Percentiles rank a stretch among this genome's conserved stretches.
These are phyloP conservation scores for Tapirus indicus DNA, from an alignment of 2,797 vertebrate species.

Conservation along the genomic window DNA sequence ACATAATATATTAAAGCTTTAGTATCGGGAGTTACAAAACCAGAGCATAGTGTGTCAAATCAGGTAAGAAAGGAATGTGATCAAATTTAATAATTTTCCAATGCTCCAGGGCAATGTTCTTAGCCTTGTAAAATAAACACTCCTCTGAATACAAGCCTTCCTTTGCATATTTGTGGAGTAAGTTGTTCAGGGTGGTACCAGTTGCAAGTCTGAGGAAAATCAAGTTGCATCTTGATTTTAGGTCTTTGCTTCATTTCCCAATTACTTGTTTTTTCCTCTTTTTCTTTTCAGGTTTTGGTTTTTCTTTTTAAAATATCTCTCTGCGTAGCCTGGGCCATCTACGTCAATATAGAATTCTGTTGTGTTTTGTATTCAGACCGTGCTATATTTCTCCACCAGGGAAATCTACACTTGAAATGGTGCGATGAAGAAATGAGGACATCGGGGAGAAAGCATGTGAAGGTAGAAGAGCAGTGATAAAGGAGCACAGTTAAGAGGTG, in stretches of 20 bases:
- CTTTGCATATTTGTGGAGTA: neutral
- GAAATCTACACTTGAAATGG: constrained; percentile 61
- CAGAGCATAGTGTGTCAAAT: neutral
- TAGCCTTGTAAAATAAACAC: neutral
- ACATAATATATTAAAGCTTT: neutral
- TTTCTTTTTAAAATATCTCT: neutral
- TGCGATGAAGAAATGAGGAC: constrained; percentile 52
- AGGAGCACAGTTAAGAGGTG: neutral
- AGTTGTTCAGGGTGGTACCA: neutral
- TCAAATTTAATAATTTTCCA: constrained; percentile 24
- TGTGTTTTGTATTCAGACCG: constrained; percentile 27
- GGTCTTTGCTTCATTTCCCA: neutral
- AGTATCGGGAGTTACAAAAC: neutral
- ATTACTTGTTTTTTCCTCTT: neutral
- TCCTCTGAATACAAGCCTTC: neutral
- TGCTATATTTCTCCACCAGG: constrained; percentile 39
- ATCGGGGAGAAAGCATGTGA: neutral
- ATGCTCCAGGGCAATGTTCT: neutral
- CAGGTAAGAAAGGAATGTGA: neutral
- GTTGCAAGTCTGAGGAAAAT: neutral
- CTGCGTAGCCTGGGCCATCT: neutral
- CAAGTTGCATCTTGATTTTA: neutral
- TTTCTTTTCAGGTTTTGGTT: neutral
- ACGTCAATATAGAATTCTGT: constrained; percentile 15
- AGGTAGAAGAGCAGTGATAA: constrained; percentile 9